Base-by-base conservation (phyloP, 2,888 invertebrate species). In the Ariolimax columbianus region DNA sequence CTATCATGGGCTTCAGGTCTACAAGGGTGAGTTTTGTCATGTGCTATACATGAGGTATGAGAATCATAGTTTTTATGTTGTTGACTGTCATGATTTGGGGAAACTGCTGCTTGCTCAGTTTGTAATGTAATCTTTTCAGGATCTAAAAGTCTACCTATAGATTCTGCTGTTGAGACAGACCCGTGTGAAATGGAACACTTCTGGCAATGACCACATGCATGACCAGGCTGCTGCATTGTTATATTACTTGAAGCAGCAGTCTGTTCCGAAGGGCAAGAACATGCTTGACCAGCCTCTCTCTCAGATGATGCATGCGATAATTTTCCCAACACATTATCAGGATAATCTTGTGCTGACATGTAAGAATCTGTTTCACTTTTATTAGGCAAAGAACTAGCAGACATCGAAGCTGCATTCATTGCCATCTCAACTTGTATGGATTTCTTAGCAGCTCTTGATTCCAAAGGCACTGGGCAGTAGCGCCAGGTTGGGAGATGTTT, bases 401-500 rank as follows among this genome's bases (percentile, higher is more conserved):
- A 30, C 38, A 14, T 38, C 59, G 82, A 82, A 68, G 70, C 63
- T 70, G 82, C 23, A 77, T 26, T 59, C 55, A 78, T 55, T 30
- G 78, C 78, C 40, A 30, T 38, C 51, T 78, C 78, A 11, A 84
- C 47, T 73, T 79, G 73, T 40, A n/a, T 17, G 2, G 55, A 40
- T 51, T 85, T 85, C 19, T 66, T 38, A 38, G 63, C 75, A 23
- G 81, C 82, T 68, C 40, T 59, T 59, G 38, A 17, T 70, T 77
- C 68, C 36, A 86, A 55, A n/a, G 79, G 66, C 38, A 40, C 33
- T 30, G 80, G 82, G 11, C 51, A 40, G 66, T 84, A 88, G 14
- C 33, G 80, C 88, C 95, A 95, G 4, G 94, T 92, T 6, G 95
- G 95, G 36, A 95, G 91, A 75, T 94, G 91, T 80, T 94, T 94